Evolutionary conservation across 2,888 invertebrate species (phyloP), one percentile per base, ranked within the genome.

Genomic region (Cosmia trapezina): DNA sequence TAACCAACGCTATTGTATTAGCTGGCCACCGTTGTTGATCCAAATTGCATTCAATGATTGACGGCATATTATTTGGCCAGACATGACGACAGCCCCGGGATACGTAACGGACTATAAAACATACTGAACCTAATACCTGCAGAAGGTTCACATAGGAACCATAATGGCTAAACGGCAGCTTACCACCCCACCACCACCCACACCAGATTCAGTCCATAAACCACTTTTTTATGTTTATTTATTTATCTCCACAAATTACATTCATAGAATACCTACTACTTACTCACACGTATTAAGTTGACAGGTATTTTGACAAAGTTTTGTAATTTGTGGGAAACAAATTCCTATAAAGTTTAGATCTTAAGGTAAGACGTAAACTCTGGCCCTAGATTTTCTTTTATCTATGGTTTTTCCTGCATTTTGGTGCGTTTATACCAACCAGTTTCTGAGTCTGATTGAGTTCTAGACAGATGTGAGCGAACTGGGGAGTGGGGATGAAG

Each of bases 41-140:
- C 33, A n/a, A 67, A 70, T 60, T 64, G 69, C 63, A 43, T 43
- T 59, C 68, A 37, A 37, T 80, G 83, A 81, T 80, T 83, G 83
- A 83, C 80, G 63, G 75, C 54, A 37, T 64, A 80, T 68, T 80
- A 80, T 80, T 74, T 70, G 37, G 57, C 49, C 69, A 57, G 60
- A 51, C 37, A 22, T 62, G 61, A 57, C 64, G 54, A 60, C 62
- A 57, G 51, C 57, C 49, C 56, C 73, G 7, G 8, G n/a, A 33
- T 4, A 53, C 37, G 43, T 14, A 72, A 5, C 14, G 14, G 6
- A 54, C 71, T 54, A 51, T 62, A 45, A n/a, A 73, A 66, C 43
- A 57, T 45, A 70, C 49, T 51, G 9, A 11, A 56, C 41, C 1
- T 11, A 49, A 37, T 14, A 49, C 1, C 7, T 12, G 37, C 54